Evolutionary conservation across 2,797 vertebrate species (phyloP).

Genomic region (Pseudochirops corinnae): DNA sequence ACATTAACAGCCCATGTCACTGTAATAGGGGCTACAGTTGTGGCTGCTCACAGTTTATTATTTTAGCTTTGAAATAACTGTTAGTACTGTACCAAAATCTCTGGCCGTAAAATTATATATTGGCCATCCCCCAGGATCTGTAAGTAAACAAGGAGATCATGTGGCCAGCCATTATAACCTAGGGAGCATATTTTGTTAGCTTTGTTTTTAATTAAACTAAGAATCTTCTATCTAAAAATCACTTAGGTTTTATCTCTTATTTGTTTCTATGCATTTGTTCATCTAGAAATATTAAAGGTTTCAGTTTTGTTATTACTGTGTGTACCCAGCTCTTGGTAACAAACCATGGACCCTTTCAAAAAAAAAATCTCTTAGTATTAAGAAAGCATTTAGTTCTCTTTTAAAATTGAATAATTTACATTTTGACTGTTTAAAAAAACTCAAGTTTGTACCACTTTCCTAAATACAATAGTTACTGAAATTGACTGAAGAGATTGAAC

Average conservation of each 20-base stretch:
- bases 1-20: conserved; percentile 78
- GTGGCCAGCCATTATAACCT: conserved; percentile 49
- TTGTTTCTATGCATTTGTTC: conserved; percentile 57
- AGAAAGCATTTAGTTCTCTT: conserved; percentile 57
- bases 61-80: conserved; percentile 78
- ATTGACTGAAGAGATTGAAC: conserved; percentile 58
- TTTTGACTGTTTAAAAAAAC: neutral
- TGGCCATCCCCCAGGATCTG: conserved; percentile 75
- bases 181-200: conserved; percentile 73
- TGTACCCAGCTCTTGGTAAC: conserved; percentile 53
- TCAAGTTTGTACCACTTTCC: conserved; percentile 29
- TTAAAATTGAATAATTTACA: conserved; percentile 46
- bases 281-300: conserved; percentile 44
- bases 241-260: conserved; percentile 57
- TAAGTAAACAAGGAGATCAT: conserved; percentile 79
- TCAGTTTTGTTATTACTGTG: conserved; percentile 61
- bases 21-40: conserved; percentile 65
- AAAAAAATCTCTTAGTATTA: neutral
- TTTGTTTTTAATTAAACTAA: conserved; percentile 72
- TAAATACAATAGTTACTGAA: conserved; percentile 53
- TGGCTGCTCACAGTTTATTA: conserved; percentile 76
- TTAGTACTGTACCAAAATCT: conserved; percentile 74
- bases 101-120: conserved; percentile 72
- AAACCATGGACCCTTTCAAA: neutral
- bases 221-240: conserved; percentile 60